Evolutionary conservation across 2,797 vertebrate genomes (phyloP).

Genomic region (Lindbergichthys nudifrons): DNA sequence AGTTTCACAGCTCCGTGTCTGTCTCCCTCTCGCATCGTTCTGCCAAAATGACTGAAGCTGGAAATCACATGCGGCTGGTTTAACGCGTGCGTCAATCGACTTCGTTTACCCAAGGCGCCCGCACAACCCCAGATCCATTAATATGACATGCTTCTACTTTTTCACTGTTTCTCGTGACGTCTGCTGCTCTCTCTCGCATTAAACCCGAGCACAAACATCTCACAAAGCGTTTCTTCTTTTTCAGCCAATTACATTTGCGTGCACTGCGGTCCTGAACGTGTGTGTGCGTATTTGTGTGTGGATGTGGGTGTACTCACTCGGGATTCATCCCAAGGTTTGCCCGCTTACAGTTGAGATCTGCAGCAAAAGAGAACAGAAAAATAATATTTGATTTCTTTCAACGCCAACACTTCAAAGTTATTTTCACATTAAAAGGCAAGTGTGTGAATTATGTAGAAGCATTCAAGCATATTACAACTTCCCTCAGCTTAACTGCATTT

Average conservation of each 20-base stretch:
- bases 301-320: background rate
- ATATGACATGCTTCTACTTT: slow-evolving; percentile 66
- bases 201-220: slow-evolving; percentile 18
- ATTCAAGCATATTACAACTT: slow-evolving; percentile 8
- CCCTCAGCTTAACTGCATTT: slow-evolving; percentile 6
- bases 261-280: slow-evolving; percentile 50
- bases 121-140: slow-evolving; percentile 61
- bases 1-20: slow-evolving; percentile 56
- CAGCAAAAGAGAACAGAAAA: slow-evolving; percentile 1
- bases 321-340: slow-evolving; percentile 20
- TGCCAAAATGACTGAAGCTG: slow-evolving; percentile 80
- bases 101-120: slow-evolving; percentile 64
- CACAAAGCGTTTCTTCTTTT: background rate
- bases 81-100: slow-evolving; percentile 69
- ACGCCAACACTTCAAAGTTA: slow-evolving; percentile 18
- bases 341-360: slow-evolving; percentile 24
- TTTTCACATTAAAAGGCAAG: slow-evolving; percentile 1
- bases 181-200: slow-evolving; percentile 10
- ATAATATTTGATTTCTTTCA: slow-evolving; percentile 10
- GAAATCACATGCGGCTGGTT: slow-evolving; percentile 74
- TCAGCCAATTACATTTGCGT: slow-evolving; percentile 44
- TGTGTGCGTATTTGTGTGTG: background rate
- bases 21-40: slow-evolving; percentile 66
- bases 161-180: slow-evolving; percentile 24
- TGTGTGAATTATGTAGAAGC: background rate